Conservation (phyloP, 2,113 vertebrate genomes). For the Sialia sialis region DNA sequence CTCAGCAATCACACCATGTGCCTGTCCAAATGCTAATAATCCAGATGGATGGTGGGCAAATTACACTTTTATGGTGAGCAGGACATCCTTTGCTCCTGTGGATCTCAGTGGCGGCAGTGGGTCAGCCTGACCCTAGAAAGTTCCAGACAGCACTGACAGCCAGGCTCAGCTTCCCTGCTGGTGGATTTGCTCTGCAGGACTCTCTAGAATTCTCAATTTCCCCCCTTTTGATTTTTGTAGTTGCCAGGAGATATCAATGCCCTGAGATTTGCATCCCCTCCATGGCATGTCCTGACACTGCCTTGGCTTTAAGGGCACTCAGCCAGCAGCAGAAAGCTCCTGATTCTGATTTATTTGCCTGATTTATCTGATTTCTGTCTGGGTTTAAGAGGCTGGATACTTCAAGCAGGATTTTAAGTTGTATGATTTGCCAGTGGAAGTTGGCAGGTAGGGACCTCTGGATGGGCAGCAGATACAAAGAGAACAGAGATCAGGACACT, state of each 20-base stretch:
- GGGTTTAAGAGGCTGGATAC: neutral
- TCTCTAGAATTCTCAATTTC: neutral
- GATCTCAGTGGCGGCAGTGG: neutral
- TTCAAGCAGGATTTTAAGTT: neutral
- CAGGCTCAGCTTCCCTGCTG: neutral
- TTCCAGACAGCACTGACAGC: neutral
- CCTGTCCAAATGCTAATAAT: neutral
- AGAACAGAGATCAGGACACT: neutral
- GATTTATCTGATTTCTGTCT: neutral
- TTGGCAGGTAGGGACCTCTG: neutral
- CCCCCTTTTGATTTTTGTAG: neutral
- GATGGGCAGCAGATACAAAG: neutral
- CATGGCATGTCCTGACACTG: neutral
- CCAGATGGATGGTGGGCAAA: neutral
- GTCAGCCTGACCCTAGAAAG: neutral
- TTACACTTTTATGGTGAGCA: accelerated
- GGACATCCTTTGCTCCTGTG: neutral
- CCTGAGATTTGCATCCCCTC: neutral
- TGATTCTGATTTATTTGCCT: neutral
- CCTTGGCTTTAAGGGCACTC: neutral
- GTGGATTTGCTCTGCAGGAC: neutral
- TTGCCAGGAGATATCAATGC: neutral
- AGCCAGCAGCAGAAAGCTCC: neutral
- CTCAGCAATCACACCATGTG: neutral
- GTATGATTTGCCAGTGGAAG: neutral